phyloP scores from a whole-genome alignment of 2,113 vertebrate genomes.

The Campylomormyrus tamandua region DNA sequence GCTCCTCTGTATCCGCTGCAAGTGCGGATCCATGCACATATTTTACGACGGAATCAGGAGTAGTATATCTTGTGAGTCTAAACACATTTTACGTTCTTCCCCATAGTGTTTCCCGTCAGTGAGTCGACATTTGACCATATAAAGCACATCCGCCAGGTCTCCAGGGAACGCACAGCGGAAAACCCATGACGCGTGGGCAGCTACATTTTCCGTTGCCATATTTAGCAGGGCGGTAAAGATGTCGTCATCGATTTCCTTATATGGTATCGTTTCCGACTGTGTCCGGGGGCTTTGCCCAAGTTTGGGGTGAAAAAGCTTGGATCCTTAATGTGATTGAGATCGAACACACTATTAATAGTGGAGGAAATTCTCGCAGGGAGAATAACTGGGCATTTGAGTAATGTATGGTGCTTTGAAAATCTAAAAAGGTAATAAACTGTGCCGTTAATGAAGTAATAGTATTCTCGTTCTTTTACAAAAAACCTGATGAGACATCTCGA shows the following conservation, averaged over 20 bases:
- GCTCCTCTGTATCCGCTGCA: background rate
- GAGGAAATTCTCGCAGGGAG: background rate
- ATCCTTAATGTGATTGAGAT: background rate
- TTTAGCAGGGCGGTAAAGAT: slow-evolving; percentile 20
- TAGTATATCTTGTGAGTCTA: background rate
- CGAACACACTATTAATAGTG: slow-evolving; percentile 11
- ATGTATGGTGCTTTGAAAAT: background rate
- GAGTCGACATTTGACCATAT: slow-evolving; percentile 32
- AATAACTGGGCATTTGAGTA: background rate
- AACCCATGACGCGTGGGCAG: slow-evolving; percentile 33
- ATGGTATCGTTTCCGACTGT: slow-evolving; percentile 18
- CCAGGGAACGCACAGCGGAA: slow-evolving; percentile 21
- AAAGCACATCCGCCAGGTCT: slow-evolving; percentile 34
- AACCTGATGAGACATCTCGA: background rate
- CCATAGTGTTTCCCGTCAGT: background rate
- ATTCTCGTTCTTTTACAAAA: background rate
- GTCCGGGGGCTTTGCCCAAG: slow-evolving; percentile 30
- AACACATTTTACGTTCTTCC: background rate
- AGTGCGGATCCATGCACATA: background rate
- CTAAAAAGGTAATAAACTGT: background rate
- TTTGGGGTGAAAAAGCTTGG: background rate
- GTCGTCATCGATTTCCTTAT: slow-evolving; percentile 31
- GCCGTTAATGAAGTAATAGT: background rate
- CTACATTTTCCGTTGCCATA: slow-evolving; percentile 39
- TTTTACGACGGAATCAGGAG: background rate